Evolutionary conservation across 1,140 invertebrate genomes (phyloP).

Genomic region (Bathynomus jamesi): DNA sequence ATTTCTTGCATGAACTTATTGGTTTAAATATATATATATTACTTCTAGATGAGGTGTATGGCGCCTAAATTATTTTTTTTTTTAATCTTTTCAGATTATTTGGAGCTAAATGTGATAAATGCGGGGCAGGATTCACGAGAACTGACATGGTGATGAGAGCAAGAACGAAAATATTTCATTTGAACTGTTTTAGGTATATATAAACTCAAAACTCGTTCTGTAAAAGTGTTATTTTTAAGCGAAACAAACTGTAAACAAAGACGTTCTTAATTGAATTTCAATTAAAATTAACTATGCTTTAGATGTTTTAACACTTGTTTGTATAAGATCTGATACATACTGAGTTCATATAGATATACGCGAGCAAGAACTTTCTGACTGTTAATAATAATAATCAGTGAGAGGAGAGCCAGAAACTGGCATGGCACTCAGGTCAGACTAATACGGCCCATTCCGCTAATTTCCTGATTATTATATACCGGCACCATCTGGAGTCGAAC

Average conservation of each 20-base stretch:
- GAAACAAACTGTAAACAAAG: too few relatives aligned
- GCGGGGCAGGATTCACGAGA: conserved; percentile 81
- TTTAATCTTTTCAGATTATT: conserved; percentile 62
- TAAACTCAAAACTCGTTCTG: background rate
- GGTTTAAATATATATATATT: background rate
- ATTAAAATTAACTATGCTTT: too few relatives aligned
- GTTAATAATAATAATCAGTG: too few relatives aligned
- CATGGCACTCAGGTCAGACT: too few relatives aligned
- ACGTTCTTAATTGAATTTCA: too few relatives aligned
- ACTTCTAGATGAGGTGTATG: background rate
- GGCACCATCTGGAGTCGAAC: background rate
- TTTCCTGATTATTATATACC: background rate
- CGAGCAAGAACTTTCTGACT: too few relatives aligned
- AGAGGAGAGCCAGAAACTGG: too few relatives aligned
- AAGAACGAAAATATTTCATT: conserved; percentile 93
- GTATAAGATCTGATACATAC: background rate
- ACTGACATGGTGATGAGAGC: conserved; percentile 97
- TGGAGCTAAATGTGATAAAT: conserved; percentile 91
- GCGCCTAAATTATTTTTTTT: background rate
- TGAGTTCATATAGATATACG: too few relatives aligned
- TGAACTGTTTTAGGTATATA: conserved; percentile 77
- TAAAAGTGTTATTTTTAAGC: too few relatives aligned
- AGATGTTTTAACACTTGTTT: background rate
- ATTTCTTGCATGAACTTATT: background rate
- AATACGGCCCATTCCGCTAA: background rate